A percentile compares a stretch with the other conserved stretches of the same genome.
phyloP scores from a whole-genome alignment of 2,888 invertebrate genomes.

The Achlya flavicornis region DNA sequence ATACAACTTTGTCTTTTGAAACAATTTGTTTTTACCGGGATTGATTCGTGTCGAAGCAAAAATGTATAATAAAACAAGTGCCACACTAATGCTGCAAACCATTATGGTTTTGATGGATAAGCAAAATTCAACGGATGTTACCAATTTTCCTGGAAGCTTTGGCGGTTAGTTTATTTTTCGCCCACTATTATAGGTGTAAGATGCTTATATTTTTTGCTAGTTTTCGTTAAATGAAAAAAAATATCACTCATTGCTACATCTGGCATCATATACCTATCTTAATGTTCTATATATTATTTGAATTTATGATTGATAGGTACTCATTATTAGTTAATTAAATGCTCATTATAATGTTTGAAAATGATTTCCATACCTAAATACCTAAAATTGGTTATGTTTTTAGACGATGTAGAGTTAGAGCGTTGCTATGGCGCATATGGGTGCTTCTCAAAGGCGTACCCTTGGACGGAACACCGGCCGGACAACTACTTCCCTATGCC shows the following conservation, averaged over 20 bases:
- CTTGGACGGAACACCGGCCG: slow-evolving; percentile 92
- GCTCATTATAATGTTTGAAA: neutral
- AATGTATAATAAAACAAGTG: slow-evolving; percentile 79
- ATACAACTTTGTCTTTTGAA: slow-evolving; percentile 20
- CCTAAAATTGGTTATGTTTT: slow-evolving; percentile 19
- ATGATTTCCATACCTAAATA: neutral
- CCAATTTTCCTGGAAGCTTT: slow-evolving; percentile 63
- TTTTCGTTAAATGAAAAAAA: too few species aligned
- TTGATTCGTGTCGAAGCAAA: slow-evolving; percentile 32
- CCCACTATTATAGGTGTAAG: slow-evolving; percentile 13
- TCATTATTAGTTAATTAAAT: neutral
- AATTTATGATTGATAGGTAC: slow-evolving; percentile 17
- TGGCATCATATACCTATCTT: too few species aligned
- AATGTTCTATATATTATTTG: too few species aligned
- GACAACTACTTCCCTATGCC: slow-evolving; percentile 91
- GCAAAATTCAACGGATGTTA: slow-evolving; percentile 73
- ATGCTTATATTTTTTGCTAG: neutral
- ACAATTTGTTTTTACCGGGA: slow-evolving; percentile 25
- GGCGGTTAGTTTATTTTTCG: slow-evolving; percentile 59
- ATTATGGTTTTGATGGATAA: slow-evolving; percentile 80
- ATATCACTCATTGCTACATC: too few species aligned
- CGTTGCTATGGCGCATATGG: slow-evolving; percentile 92
- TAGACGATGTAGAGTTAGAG: slow-evolving; percentile 78
- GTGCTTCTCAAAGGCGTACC: slow-evolving; percentile 90
- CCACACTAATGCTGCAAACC: slow-evolving; percentile 78